Conservation (phyloP, 2,113 vertebrate species). For the Poeciliopsis turrubarensis region DNA sequence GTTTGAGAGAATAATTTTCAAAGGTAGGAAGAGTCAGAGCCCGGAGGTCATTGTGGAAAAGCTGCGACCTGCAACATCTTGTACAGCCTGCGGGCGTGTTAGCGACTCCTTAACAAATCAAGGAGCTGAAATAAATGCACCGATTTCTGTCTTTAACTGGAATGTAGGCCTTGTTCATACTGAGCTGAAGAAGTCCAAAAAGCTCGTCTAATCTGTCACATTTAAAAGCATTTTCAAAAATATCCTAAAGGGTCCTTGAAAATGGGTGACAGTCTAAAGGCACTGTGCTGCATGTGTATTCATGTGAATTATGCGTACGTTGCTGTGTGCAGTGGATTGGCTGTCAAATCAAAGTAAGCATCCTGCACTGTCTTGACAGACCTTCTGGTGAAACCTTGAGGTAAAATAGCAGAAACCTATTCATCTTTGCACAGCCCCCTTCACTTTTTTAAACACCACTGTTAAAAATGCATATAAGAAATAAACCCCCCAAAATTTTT, state of each 20-base stretch:
- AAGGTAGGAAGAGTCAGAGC: not conserved
- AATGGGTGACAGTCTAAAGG: not conserved
- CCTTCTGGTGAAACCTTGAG: not conserved
- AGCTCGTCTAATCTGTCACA: not conserved
- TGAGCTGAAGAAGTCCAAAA: not conserved
- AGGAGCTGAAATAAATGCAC: not conserved
- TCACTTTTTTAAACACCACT: not conserved
- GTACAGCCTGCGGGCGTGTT: not conserved
- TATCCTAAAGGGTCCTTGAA: not conserved
- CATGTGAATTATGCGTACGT: not conserved
- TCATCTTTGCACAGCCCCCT: not conserved
- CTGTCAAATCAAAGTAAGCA: not conserved
- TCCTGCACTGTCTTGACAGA: conserved; percentile 11
- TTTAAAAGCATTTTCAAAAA: not conserved
- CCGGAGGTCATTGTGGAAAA: not conserved
- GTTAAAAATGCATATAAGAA: not conserved
- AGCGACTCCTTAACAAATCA: not conserved
- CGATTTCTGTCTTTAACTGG: not conserved
- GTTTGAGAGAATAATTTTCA: not conserved
- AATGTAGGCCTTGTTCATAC: not conserved
- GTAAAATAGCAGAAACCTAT: not conserved
- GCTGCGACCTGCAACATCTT: no score
- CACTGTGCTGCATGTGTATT: not conserved
- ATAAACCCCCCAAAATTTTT: not conserved
- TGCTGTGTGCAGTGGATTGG: not conserved